phyloP scores from a whole-genome alignment of 1,140 invertebrate species.

The Gerris buenoi region DNA sequence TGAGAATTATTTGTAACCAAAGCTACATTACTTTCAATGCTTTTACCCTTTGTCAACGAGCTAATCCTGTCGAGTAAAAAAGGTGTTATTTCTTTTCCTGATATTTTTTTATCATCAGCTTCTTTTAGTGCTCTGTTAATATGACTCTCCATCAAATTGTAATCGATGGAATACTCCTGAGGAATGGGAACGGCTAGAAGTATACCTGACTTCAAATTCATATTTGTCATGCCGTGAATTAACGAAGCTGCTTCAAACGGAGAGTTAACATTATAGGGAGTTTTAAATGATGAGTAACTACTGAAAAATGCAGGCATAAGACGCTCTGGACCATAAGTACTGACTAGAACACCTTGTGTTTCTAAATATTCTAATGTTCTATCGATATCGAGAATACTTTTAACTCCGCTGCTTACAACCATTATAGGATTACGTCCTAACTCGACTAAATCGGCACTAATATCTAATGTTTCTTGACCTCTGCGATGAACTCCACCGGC shows the following conservation, averaged over 20 bases:
- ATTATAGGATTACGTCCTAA: conserved; percentile 70
- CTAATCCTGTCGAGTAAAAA: conserved; percentile 67
- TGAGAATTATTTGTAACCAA: conserved; percentile 84
- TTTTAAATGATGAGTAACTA: conserved; percentile 43
- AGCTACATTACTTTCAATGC: conserved; percentile 70
- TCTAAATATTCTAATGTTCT: conserved; percentile 91
- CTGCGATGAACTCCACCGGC: conserved; percentile 88
- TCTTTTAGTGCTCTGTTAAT: conserved; percentile 52
- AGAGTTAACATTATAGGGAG: conserved; percentile 49
- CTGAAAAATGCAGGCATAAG: conserved; percentile 86
- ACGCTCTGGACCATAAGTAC: conserved; percentile 45
- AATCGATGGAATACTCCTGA: conserved; percentile 42
- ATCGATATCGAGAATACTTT: conserved; percentile 91
- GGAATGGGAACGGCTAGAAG: conserved; percentile 87
- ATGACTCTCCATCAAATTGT: conserved; percentile 33
- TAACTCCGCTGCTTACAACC: conserved; percentile 89
- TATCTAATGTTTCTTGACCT: conserved; percentile 68
- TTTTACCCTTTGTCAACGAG: conserved; percentile 59
- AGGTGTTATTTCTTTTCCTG: conserved; percentile 82
- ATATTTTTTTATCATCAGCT: conserved; percentile 56
- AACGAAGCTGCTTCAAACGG: conserved; percentile 53
- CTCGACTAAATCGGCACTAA: conserved; percentile 89
- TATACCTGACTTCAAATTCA: conserved; percentile 60
- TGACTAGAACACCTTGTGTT: conserved; percentile 84
- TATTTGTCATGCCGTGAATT: conserved; percentile 38